Evolutionary conservation across 2,113 vertebrate species (phyloP).

Genomic region (Rhadina sibilatrix): DNA sequence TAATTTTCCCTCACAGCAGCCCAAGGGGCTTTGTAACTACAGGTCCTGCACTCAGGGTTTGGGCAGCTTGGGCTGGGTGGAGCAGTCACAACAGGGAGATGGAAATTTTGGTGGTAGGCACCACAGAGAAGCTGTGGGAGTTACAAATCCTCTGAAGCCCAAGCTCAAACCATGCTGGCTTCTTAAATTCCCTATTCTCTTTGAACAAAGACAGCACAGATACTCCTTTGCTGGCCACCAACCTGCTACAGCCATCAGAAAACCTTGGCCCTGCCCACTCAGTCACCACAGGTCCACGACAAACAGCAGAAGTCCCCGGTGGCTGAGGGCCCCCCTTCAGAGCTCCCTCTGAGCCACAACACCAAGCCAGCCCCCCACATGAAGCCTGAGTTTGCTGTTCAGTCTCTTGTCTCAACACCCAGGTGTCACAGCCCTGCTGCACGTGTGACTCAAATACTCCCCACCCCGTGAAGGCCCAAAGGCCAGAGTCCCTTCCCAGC

Average conservation of each 20-base stretch:
- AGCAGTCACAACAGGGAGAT: neutral
- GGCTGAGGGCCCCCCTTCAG: neutral
- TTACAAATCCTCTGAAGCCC: neutral
- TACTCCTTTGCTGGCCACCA: neutral
- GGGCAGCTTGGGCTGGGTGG: neutral
- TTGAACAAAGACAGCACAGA: neutral
- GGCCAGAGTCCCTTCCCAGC: neutral
- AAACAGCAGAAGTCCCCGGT: neutral
- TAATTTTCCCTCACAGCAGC: neutral
- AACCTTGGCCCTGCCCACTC: neutral
- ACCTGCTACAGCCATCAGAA: neutral
- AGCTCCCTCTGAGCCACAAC: neutral
- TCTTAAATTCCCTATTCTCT: neutral
- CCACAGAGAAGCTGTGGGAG: neutral
- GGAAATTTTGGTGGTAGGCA: neutral
- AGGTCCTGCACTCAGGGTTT: neutral
- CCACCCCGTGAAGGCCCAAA: neutral
- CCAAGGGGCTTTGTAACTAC: neutral
- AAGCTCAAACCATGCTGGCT: neutral
- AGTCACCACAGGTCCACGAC: fast-evolving
- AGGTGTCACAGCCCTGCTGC: neutral
- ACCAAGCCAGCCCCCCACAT: neutral
- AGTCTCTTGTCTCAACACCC: neutral
- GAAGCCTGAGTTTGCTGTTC: neutral
- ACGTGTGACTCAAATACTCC: neutral